Evolutionary conservation across 2,797 vertebrate genomes (phyloP), one percentile per base, ranked within the genome.

Genomic region (Alosa sapidissima): DNA sequence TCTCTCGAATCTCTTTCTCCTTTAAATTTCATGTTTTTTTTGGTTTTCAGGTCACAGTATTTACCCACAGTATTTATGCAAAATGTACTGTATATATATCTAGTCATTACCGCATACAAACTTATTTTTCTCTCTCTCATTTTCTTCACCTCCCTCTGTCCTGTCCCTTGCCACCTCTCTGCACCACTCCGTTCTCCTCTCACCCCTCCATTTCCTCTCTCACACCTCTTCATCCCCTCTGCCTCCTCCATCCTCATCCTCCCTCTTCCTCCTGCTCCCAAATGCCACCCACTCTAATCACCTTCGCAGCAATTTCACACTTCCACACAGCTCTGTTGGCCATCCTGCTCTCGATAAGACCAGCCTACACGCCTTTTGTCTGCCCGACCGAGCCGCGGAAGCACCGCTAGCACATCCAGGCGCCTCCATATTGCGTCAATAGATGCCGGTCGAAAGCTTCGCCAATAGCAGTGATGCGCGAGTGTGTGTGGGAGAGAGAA

Each of bases 101-200:
- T 28, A 28, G 28, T 28, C 28, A 28, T 28, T 28, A 28, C 28
- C 28, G 28, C 28, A 28, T 28, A 28, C 28, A 28, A 28, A 28
- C 28, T n/a, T n/a, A 54, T 3, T 9, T 54, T 54, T 54, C 54
- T 58, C 16, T 58, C 60, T 28, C 82, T 47, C 14, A 1, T 6
- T 62, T 10, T 54, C 47, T 2, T 48, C 10, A 28, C 9, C 8
- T 81, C 48, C 58, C 14, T 51, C 41, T 14, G 16, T 41, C 19
- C 36, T 19, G 75, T 49, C 5, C 13, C 28, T 84, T 14, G 8
- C 10, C 11, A 51, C 5, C 54, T 16, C 82, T 60, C 82, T 60
- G 45, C 82, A 62, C 41, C 54, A 58, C 21, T 81, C 72, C 33
- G 47, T 28, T 81, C n/a, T 84, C 19, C 24, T 81, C 24, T 84